Conservation (phyloP, 2,113 vertebrate species). For the Halichoeres trimaculatus region DNA sequence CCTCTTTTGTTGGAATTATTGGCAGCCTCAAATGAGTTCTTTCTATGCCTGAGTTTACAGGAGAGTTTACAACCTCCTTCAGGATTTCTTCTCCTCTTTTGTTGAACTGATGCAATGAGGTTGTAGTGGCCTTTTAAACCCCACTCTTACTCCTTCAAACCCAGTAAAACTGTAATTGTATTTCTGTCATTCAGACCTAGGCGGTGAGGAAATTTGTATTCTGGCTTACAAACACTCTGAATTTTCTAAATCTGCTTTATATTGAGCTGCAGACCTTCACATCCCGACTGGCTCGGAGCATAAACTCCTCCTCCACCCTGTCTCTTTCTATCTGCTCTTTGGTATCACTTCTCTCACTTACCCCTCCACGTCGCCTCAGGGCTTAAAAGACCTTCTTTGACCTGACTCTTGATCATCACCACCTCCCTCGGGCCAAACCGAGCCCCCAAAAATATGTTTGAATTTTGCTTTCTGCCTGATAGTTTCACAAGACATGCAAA, state of each 20-base stretch:
- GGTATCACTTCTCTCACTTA: constrained; percentile 9
- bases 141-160: constrained; percentile 19
- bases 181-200: constrained; percentile 26
- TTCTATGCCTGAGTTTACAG: constrained; percentile 28
- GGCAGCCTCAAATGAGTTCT: constrained; percentile 5
- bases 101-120: constrained; percentile 13
- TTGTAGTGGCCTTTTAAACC: constrained; percentile 40
- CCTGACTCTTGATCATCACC: constrained; percentile 19
- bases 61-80: not conserved
- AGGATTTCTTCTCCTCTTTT: not conserved
- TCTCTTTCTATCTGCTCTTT: constrained; percentile 11
- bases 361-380: constrained; percentile 14
- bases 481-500: not conserved
- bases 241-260: not conserved
- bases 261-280: not conserved
- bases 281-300: constrained; percentile 1
- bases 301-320: not conserved
- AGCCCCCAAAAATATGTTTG: not conserved
- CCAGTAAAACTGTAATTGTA: constrained; percentile 30
- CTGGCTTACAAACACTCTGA: constrained; percentile 16
- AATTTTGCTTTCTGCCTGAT: not conserved
- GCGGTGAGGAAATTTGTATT: constrained; percentile 14
- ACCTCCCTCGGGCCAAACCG: constrained; percentile 8
- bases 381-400: constrained; percentile 30
- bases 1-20: not conserved